Evolutionary conservation across 1,140 invertebrate species (phyloP), one percentile per base, ranked within the genome.

Genomic region (Oncopeltus fasciatus): DNA sequence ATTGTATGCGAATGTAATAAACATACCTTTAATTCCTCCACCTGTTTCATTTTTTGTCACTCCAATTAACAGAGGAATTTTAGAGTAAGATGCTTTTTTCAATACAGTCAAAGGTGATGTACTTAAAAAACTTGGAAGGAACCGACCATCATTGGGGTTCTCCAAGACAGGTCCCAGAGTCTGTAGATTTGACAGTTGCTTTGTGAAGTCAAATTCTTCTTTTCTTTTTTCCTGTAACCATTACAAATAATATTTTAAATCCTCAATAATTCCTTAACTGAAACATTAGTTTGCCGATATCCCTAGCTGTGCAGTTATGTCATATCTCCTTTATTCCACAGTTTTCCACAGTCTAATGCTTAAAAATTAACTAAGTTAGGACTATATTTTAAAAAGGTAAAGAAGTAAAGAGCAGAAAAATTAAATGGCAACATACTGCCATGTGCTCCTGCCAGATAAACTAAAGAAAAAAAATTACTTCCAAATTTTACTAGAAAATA

Each of bases 1-100:
- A n/a, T n/a, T n/a, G n/a, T n/a, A n/a, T n/a, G n/a, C n/a, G n/a
- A n/a, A n/a, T n/a, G n/a, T n/a, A n/a, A n/a, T n/a, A 79, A 20
- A 2, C 27, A 68, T 75, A 74, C 81, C 80, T 64, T 77, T 74
- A 24, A 83, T 74, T 26, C 80, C 80, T 20, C 73, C 71, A 20
- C 81, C 79, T 0, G 84, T 86, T 72, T 87, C 85, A 44, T 85
- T 80, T 27, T 81, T 83, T 1, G 81, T 80, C 2, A 86, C 82
- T 2, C 85, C 86, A 0, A 80, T 86, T 0, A 88, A 73, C 59
- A 88, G 67, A 0, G 85, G 85, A 21, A 84, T 77, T 0, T 76
- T 73, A 14, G 79, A 78, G 63, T 78, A 74, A 16, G 76, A 70
- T 16, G 73, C 74, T 5, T 74, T 71, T 31, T 76, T 74, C n/a